Evolutionary conservation across 2,888 invertebrate species (phyloP), one percentile per base, ranked within the genome.

Genomic region (Heliconius ismenius): DNA sequence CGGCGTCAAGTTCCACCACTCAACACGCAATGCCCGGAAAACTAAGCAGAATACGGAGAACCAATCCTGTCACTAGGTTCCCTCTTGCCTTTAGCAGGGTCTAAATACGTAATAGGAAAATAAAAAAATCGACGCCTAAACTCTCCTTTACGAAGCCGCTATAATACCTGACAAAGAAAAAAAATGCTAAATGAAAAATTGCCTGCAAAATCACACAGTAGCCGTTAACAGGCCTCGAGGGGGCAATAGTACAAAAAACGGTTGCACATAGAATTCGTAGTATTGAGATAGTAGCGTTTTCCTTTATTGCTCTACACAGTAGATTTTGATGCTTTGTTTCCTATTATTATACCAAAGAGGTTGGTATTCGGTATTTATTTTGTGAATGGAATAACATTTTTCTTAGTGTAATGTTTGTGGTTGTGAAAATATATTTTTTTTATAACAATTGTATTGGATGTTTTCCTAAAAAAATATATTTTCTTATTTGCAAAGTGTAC

Each of bases 171-270:
- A 73, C n/a, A 62, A 63, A 62, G 70, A 49, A 49, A 49, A 75
- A 81, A 82, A 82, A 79, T 73, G 64, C 73, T 81, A 81, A 80
- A 83, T 80, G 81, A 81, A 82, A 82, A 81, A 81, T 81, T 78
- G 80, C 78, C 67, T 78, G 78, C 79, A 78, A 79, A 83, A 82
- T 82, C 81, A 79, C 78, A 78, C 81, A 79, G 79, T 82, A 81
- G 74, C 76, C 77, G 79, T 79, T 82, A 83, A 83, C 80, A 81
- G 81, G 79, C 80, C 83, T 79, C 81, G 36, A 73, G 82, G 80
- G 82, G 75, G 76, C 79, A 76, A 80, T 82, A 67, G 80, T 70
- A 81, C 76, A 68, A 72, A 78, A 76, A 79, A 74, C 67, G 67
- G 67, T 49, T 69, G 68, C 73, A 58, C 72, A 76, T 73, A 74